Evolutionary conservation across 2,888 invertebrate genomes (phyloP).

Genomic region (Agrotis exclamationis): DNA sequence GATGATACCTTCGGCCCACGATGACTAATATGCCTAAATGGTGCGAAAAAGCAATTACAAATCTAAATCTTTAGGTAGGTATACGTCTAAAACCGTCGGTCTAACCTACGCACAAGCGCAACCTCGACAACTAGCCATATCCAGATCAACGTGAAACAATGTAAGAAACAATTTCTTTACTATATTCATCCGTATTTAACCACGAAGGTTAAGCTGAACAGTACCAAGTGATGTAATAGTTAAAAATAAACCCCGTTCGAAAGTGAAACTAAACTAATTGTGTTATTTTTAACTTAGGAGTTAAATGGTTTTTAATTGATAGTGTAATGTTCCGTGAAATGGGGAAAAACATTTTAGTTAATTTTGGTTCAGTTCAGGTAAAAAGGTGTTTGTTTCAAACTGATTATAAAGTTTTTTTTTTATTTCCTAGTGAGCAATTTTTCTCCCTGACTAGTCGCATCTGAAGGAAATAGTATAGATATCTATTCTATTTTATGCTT

Average conservation of each 20-base stretch:
- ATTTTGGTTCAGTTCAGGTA: slow-evolving; percentile 47
- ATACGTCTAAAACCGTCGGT: slow-evolving; percentile 3
- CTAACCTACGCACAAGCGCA: slow-evolving; percentile 18
- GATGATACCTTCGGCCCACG: no score
- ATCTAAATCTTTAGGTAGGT: slow-evolving; percentile 9
- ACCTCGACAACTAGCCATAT: slow-evolving; percentile 20
- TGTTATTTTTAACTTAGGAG: slow-evolving; percentile 74
- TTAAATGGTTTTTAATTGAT: slow-evolving; percentile 80
- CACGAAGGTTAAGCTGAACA: slow-evolving; percentile 61
- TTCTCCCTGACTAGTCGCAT: no score
- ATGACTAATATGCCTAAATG: no score
- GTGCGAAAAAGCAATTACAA: not conserved
- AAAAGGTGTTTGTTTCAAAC: not conserved
- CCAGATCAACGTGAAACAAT: slow-evolving; percentile 47
- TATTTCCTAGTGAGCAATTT: no score
- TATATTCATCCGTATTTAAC: slow-evolving; percentile 58
- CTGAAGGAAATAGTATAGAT: no score
- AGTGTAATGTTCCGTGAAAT: slow-evolving; percentile 75
- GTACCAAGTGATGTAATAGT: slow-evolving; percentile 63
- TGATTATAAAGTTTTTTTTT: no score
- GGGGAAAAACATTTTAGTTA: slow-evolving; percentile 67
- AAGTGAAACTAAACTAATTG: slow-evolving; percentile 80
- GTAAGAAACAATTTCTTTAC: slow-evolving; percentile 55
- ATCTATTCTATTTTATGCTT: no score
- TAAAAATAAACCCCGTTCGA: slow-evolving; percentile 66